Evolutionary conservation across 2,113 vertebrate species (phyloP).

Genomic region (Chloebia gouldiae): DNA sequence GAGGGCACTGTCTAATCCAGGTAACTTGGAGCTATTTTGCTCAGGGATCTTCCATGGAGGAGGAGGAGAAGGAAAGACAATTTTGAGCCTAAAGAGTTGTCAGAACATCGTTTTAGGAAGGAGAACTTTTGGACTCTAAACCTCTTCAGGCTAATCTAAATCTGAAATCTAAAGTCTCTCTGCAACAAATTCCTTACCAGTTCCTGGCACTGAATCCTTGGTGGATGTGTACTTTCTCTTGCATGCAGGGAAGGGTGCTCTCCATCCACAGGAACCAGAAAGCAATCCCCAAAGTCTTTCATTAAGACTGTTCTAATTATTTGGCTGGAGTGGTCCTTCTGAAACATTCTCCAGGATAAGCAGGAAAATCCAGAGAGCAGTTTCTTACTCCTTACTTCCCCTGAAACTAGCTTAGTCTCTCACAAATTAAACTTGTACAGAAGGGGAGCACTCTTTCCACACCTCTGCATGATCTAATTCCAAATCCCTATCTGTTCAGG

Average conservation of each 20-base stretch:
- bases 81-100: neutral
- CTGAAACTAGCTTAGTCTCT: neutral
- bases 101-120: neutral
- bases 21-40: neutral
- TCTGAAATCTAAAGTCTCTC: neutral
- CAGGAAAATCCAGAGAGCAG: neutral
- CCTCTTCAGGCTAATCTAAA: neutral
- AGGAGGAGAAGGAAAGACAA: neutral
- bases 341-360: neutral
- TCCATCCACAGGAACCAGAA: neutral
- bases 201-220: neutral
- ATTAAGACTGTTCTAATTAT: neutral
- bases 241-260: accelerated
- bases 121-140: neutral
- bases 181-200: neutral
- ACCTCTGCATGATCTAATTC: neutral
- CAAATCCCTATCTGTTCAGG: neutral
- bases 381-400: neutral
- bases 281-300: neutral
- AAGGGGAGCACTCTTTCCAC: neutral
- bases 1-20: neutral
- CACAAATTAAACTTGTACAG: neutral
- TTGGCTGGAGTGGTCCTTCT: neutral
- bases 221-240: neutral
- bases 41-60: neutral